A percentile compares a stretch with the other conserved stretches of the same genome.
These are phyloP conservation scores for Tenualosa ilisha DNA, from an alignment of 2,797 vertebrate species.

Conservation along the genomic window DNA sequence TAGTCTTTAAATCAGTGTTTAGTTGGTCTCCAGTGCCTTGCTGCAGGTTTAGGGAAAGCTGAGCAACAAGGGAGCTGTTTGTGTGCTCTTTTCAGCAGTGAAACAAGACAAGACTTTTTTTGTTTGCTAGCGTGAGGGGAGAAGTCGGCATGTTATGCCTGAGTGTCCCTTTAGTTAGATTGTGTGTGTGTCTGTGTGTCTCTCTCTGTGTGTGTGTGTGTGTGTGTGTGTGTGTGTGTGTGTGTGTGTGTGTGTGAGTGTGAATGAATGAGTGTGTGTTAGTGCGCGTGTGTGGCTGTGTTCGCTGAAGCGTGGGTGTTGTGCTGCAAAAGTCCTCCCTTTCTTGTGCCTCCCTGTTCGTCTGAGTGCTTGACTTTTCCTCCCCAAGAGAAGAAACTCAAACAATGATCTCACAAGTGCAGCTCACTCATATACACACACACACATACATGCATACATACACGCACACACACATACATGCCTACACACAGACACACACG, in stretches of 20 bases:
- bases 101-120: conserved; percentile 70
- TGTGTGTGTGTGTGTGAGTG: conserved; percentile 41
- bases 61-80: background rate
- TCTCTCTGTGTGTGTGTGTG: background rate
- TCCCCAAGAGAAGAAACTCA: conserved; percentile 49
- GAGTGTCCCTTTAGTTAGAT: conserved; percentile 43
- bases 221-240: conserved; percentile 10
- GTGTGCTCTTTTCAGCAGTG: conserved; percentile 68
- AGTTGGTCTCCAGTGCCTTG: conserved; percentile 2
- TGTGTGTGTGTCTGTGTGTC: conserved; percentile 27
- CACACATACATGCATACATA: background rate
- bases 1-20: background rate
- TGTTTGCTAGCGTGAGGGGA: conserved; percentile 62
- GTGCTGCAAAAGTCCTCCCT: conserved; percentile 31
- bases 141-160: conserved; percentile 47
- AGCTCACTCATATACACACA: background rate
- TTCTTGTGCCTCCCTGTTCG: conserved; percentile 56
- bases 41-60: conserved; percentile 7
- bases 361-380: conserved; percentile 48
- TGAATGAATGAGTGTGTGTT: background rate
- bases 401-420: conserved; percentile 54
- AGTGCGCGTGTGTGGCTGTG: conserved; percentile 33
- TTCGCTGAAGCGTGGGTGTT: conserved; percentile 40
- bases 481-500: background rate
- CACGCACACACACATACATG: background rate